Conservation (phyloP, 1,140 invertebrate genomes). For the Zeugodacus cucurbitae region DNA sequence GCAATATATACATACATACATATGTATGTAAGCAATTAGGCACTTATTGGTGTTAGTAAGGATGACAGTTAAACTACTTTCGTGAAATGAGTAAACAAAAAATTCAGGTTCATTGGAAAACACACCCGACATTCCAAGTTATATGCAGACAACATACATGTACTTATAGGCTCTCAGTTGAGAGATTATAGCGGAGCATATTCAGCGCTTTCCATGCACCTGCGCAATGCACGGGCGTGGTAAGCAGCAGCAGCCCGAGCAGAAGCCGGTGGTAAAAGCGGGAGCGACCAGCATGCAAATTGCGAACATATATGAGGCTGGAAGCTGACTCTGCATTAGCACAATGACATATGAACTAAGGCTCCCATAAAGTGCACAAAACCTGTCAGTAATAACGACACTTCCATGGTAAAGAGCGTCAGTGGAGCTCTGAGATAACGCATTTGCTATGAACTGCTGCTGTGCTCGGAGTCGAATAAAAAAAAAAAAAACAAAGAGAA, state of each 20-base stretch:
- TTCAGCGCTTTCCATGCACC: conserved; percentile 17
- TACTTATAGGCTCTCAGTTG: neutral
- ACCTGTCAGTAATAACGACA: neutral
- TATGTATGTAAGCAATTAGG: neutral
- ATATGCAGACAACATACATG: neutral
- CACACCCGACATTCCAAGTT: neutral
- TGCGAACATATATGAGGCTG: neutral
- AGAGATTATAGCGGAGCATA: neutral
- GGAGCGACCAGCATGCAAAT: neutral
- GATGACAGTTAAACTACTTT: neutral
- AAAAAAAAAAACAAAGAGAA: neutral
- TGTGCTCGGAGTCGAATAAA: neutral
- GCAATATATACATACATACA: neutral
- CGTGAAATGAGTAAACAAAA: neutral
- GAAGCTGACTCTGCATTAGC: neutral
- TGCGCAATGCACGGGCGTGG: conserved; percentile 31
- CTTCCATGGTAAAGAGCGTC: neutral
- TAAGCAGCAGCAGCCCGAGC: neutral
- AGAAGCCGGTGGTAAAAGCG: neutral
- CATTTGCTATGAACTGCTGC: neutral
- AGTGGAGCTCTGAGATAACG: too few relatives aligned
- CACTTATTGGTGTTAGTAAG: neutral
- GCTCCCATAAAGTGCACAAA: neutral
- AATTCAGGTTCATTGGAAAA: conserved; percentile 38
- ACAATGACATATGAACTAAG: neutral